Conservation (phyloP, 2,797 vertebrate genomes). For the Arnoldichthys spilopterus region DNA sequence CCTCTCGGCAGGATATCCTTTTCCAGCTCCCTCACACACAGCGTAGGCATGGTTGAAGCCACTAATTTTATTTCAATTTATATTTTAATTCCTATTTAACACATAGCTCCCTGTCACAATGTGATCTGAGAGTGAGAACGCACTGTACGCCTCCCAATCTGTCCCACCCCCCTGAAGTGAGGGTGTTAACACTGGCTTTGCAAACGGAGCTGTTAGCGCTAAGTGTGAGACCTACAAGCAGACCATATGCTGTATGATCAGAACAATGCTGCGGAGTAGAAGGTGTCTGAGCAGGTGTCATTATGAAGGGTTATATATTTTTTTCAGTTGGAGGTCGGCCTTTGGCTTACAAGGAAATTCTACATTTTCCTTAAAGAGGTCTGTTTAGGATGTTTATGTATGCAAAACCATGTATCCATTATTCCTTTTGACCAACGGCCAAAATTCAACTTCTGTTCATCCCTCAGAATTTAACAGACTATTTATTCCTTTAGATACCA, state of each 20-base stretch:
- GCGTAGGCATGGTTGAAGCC: background rate
- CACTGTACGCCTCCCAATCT: conserved; percentile 35
- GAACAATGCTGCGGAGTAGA: conserved; percentile 45
- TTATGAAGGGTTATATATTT: conserved; percentile 25
- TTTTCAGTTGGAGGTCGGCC: too few relatives aligned
- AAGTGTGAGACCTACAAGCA: conserved; percentile 55
- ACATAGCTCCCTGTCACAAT: conserved; percentile 35
- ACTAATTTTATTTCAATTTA: conserved; percentile 7
- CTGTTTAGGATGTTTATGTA: too few relatives aligned
- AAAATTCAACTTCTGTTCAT: too few relatives aligned
- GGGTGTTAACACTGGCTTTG: conserved; percentile 39
- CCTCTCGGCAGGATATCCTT: conserved; percentile 30
- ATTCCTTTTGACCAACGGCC: too few relatives aligned
- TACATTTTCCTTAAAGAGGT: too few relatives aligned
- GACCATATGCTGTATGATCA: conserved; percentile 56
- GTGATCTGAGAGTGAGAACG: conserved; percentile 38
- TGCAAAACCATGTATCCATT: too few relatives aligned
- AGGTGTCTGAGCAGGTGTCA: conserved; percentile 51
- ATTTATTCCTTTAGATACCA: too few relatives aligned
- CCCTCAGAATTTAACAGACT: too few relatives aligned
- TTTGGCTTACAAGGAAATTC: too few relatives aligned
- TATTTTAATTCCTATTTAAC: conserved; percentile 30
- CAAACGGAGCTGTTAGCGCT: conserved; percentile 50
- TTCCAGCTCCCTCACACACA: background rate
- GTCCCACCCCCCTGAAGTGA: conserved; percentile 28